Evolutionary conservation across 2,797 vertebrate genomes (phyloP), one percentile per base, ranked within the genome.

Genomic region (Tenualosa ilisha): DNA sequence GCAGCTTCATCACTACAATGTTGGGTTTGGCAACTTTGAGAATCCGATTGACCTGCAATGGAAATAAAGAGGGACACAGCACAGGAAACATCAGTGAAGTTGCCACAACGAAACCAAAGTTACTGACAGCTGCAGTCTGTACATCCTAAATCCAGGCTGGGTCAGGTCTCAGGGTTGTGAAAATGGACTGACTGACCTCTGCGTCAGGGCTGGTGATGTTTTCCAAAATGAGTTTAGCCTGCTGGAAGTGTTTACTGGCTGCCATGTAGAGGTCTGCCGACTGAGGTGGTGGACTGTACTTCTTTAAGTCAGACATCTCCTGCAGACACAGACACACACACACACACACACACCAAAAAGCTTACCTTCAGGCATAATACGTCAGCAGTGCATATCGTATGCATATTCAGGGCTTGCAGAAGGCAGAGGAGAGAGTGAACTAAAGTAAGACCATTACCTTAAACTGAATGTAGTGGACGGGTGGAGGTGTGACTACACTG

Each of bases 261-360:
- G 98, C 98, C 95, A 99, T 94, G 89, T 99, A 99, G 65, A 99
- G 96, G 92, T 99, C 98, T 53, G 97, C 96, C 37, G 98, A 97
- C 87, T 98, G 97, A 61, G 98, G 98, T 12, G 98, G 97, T 88
- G 98, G 98, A 87, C 95, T 99, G 85, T 99, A 99, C 92, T 99
- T 99, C 94, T 97, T 99, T 91, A 99, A 94, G 91, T 99, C 98
- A 31, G 98, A 99, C 98, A 99, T 99, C 93, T 99, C 98, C 98
- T 99, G 82, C 84, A 90, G 53, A 49, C 22, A 31, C 0, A 31
- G 0, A 31, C 31, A 31, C 31, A 31, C 31, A 59, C 17, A 84
- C 51, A 82, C 31, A 81, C 46, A 82, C 6, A 83, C 7, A 84
- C n/a, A 83, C 7, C 50, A 51, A 51, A 51, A 51, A 51, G 50